A percentile compares a stretch with the other conserved stretches of the same genome.
These are phyloP conservation scores for Fratercula arctica DNA, from an alignment of 2,797 vertebrate species.

Conservation along the genomic window DNA sequence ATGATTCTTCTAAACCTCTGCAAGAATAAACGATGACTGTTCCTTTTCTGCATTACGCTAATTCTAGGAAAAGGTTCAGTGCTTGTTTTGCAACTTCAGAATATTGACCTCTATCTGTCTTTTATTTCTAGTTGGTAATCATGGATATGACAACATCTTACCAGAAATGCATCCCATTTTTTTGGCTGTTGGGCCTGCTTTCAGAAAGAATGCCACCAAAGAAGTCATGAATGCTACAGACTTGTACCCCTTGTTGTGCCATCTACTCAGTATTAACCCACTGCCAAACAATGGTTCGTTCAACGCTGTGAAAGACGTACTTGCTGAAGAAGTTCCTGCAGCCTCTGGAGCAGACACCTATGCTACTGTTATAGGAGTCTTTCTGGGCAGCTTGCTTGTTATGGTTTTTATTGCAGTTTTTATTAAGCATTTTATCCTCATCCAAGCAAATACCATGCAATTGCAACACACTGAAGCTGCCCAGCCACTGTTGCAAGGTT, in stretches of 20 bases:
- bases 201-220: conserved; percentile 83
- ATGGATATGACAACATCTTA: conserved; percentile 89
- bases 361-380: conserved; percentile 80
- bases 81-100: neutral
- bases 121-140: conserved; percentile 87
- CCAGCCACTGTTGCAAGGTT: conserved; percentile 86
- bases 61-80: neutral
- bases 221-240: conserved; percentile 85
- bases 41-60: neutral
- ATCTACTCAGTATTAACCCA: conserved; percentile 82
- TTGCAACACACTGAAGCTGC: conserved; percentile 84
- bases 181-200: conserved; percentile 89
- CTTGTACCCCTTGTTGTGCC: conserved; percentile 91
- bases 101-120: neutral
- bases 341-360: conserved; percentile 67
- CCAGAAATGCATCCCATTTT: conserved; percentile 93
- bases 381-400: conserved; percentile 84
- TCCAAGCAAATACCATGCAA: conserved; percentile 78
- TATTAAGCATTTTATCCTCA: conserved; percentile 81
- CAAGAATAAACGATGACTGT: neutral
- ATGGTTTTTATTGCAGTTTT: conserved; percentile 84
- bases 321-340: conserved; percentile 65
- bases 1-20: neutral
- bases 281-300: conserved; percentile 90
- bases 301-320: conserved; percentile 81